Evolutionary conservation across 2,888 invertebrate species (phyloP), one percentile per base, ranked within the genome.

Genomic region (Dolomedes plantarius): DNA sequence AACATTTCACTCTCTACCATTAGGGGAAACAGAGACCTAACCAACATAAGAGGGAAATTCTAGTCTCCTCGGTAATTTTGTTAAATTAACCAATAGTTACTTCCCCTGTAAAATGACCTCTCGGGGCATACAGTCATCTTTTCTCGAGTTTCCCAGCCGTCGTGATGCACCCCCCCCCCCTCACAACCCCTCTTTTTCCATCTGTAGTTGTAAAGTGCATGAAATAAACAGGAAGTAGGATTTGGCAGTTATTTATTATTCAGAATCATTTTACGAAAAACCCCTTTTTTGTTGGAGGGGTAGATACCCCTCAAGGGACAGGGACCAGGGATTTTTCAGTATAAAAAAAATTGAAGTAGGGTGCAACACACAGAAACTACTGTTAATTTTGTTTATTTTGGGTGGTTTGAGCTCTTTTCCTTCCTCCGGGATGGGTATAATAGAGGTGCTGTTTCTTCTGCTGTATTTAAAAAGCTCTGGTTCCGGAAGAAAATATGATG

Each of bases 221-320:
- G 79, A 86, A 86, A 86, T 78, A 86, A 86, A 86, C 85, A 86
- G 85, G 85, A 86, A 86, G 85, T 73, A 56, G 77, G 69, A 68
- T 76, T 19, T 27, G 74, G 32, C 85, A 74, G 79, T 86, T 86
- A 86, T 86, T 86, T 86, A 86, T 86, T 86, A 86, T 86, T 86
- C 69, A 79, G 78, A 86, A 73, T 85, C 85, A 62, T 86, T 86
- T 86, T 86, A 73, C 67, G 72, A 39, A 68, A 82, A 86, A 86
- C 78, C 79, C 85, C 85, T 83, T 79, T 79, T 86, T 78, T 85
- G 62, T 56, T 62, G 29, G 3, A 32, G 67, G 46, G 67, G 68
- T 31, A 1, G 27, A 27, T 16, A 9, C n/a, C 29, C 41, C 41
- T 41, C 1, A 39, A 69, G 69, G 19, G 69, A 69, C 23, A 69